Evolutionary conservation across 2,113 vertebrate genomes (phyloP).

Genomic region (Prionailurus bengalensis): DNA sequence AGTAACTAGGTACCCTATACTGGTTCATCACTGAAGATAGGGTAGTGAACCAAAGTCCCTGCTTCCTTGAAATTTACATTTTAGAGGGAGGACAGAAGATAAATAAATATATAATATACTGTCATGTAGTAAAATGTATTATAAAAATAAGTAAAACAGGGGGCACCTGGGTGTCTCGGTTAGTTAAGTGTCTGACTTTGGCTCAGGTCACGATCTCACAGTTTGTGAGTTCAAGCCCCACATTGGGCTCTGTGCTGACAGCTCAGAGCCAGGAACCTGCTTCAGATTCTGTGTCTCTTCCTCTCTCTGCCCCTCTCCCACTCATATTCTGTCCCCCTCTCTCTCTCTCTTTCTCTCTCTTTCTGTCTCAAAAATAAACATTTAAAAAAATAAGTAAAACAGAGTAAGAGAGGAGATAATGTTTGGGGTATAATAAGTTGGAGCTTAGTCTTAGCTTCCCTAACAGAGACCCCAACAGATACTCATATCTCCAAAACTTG

Average conservation of each 20-base stretch:
- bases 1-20: not conserved
- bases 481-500: not conserved
- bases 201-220: no score
- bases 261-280: no score
- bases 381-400: not conserved
- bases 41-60: not conserved
- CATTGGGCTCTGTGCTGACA: no score
- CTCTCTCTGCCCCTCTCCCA: no score
- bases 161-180: no score
- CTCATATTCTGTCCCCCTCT: no score
- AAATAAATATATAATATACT: not conserved
- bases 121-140: not conserved
- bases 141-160: not conserved
- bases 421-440: not conserved
- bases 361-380: no score
- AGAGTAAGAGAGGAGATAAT: conserved; percentile 9
- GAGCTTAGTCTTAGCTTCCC: not conserved
- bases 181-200: no score
- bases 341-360: no score
- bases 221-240: no score
- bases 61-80: conserved; percentile 2
- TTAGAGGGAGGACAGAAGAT: not conserved
- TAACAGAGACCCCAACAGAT: conserved; percentile 40
- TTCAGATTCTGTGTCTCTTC: no score
- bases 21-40: conserved; percentile 21